These are phyloP conservation scores for Neodiprion virginianus DNA, from an alignment of 1,140 invertebrate genomes.

Conservation along the genomic window DNA sequence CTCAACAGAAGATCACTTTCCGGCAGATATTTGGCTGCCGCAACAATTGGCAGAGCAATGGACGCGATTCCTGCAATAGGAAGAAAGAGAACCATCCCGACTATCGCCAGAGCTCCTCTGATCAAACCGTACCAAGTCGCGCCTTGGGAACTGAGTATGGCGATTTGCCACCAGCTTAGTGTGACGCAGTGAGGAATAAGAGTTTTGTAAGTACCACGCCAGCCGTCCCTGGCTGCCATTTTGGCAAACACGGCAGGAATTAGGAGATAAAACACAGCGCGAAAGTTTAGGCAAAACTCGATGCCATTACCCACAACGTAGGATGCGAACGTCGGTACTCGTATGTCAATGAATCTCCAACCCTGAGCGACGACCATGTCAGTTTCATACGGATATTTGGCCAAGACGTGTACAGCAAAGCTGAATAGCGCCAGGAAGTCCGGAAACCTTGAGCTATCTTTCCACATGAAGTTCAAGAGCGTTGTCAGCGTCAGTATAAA, in stretches of 20 bases:
- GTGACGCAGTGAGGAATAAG: constrained; percentile 86
- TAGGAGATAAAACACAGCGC: constrained; percentile 77
- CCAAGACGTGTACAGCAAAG: constrained; percentile 80
- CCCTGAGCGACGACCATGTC: constrained; percentile 80
- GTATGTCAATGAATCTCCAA: constrained; percentile 80
- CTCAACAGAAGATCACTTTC: constrained; percentile 69
- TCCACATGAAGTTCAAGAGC: constrained; percentile 73
- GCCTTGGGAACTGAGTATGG: constrained; percentile 78
- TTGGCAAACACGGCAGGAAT: constrained; percentile 76
- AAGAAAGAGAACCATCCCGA: constrained; percentile 78
- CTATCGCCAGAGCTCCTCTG: constrained; percentile 76
- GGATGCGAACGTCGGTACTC: constrained; percentile 80
- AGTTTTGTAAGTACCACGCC: constrained; percentile 79
- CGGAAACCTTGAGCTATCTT: constrained; percentile 64
- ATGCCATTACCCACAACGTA: constrained; percentile 82
- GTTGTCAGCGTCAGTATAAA: constrained; percentile 77
- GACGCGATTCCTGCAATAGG: constrained; percentile 79
- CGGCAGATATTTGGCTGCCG: constrained; percentile 73
- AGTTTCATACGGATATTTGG: constrained; percentile 84
- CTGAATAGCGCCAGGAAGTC: constrained; percentile 78
- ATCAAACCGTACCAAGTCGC: constrained; percentile 82
- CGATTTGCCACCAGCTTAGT: constrained; percentile 86
- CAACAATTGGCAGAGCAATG: constrained; percentile 74
- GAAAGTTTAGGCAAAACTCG: constrained; percentile 84
- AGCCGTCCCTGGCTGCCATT: constrained; percentile 76